Evolutionary conservation across 2,113 vertebrate species (phyloP).

Genomic region (Phalacrocorax carbo): DNA sequence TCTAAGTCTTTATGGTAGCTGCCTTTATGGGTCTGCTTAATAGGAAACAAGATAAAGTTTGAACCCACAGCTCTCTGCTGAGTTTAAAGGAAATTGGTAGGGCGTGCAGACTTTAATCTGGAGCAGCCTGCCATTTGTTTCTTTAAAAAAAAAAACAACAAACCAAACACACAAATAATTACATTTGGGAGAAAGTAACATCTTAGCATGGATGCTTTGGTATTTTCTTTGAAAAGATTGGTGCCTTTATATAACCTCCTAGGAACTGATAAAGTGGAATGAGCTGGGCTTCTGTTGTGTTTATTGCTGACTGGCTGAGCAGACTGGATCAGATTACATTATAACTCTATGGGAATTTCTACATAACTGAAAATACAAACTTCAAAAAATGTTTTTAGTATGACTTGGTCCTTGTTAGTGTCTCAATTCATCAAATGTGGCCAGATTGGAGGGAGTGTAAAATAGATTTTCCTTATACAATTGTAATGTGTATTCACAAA

Average conservation of each 20-base stretch:
- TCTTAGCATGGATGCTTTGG: neutral
- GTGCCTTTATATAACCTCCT: neutral
- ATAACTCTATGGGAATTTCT: neutral
- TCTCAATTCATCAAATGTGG: neutral
- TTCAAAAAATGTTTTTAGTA: conserved; percentile 1
- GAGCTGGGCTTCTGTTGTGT: neutral
- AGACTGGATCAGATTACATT: neutral
- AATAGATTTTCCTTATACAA: conserved; percentile 3
- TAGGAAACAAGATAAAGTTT: neutral
- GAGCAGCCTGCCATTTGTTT: neutral
- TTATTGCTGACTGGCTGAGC: neutral
- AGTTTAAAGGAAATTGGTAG: neutral
- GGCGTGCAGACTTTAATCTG: neutral
- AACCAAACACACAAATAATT: neutral
- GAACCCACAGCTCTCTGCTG: neutral
- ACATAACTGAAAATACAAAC: conserved; percentile 1
- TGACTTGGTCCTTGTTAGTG: neutral
- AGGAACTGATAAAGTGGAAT: neutral
- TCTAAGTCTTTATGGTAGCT: neutral
- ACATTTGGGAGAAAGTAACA: neutral
- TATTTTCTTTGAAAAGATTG: neutral
- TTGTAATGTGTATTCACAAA: neutral
- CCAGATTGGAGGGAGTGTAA: neutral
- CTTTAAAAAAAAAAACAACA: neutral
- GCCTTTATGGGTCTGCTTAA: neutral